Conservation (phyloP, 2,888 invertebrate genomes). For the Chalcis sispes region DNA sequence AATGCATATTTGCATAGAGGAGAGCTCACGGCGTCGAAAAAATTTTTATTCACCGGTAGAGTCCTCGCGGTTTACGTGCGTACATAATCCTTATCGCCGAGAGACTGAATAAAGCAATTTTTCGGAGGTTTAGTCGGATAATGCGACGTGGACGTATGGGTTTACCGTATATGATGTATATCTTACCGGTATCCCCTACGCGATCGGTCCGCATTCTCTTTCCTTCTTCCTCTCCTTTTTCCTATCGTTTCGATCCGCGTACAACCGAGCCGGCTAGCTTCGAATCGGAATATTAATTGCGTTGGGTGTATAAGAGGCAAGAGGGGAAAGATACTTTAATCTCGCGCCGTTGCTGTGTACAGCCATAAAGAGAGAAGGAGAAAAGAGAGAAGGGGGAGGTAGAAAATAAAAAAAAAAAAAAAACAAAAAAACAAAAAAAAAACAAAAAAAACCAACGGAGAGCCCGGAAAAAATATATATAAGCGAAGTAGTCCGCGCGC, state of each 20-base stretch:
- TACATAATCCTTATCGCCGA: constrained; percentile 38
- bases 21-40: constrained; percentile 17
- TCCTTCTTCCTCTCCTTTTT: constrained; percentile 2
- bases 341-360: no score
- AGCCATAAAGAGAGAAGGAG: neutral
- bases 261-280: no score
- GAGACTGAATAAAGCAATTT: constrained; percentile 46
- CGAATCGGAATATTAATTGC: constrained; percentile 72
- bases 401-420: neutral
- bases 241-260: neutral
- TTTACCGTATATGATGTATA: constrained; percentile 68
- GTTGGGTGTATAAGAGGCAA: constrained; percentile 43
- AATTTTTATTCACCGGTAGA: constrained; percentile 30
- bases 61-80: constrained; percentile 26
- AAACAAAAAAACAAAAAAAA: constrained; percentile 35
- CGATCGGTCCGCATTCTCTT: constrained; percentile 46
- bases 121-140: constrained; percentile 49
- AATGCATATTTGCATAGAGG: constrained; percentile 34
- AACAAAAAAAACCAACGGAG: constrained; percentile 17
- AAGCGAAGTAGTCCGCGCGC: no score
- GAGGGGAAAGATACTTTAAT: constrained; percentile 44
- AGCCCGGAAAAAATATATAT: constrained; percentile 30
- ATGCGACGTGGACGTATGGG: constrained; percentile 54
- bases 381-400: neutral
- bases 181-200: constrained; percentile 47